Percentiles rank a stretch among this genome's conserved stretches.
These are phyloP conservation scores for Echiichthys vipera DNA, from an alignment of 2,797 vertebrate genomes.

Conservation along the genomic window DNA sequence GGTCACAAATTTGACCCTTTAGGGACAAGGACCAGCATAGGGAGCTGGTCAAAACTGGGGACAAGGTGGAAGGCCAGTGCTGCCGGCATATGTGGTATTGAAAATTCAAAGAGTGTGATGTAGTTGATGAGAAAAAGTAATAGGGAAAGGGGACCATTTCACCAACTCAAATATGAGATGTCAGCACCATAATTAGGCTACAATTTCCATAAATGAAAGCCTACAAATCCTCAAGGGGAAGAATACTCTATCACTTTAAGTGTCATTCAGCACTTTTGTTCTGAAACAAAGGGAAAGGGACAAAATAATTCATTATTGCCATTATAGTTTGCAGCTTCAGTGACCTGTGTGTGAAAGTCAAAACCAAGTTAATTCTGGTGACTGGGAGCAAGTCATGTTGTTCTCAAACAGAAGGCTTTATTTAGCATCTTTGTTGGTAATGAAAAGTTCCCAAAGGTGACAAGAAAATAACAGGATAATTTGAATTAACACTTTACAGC, in stretches of 20 bases:
- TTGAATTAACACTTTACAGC: not conserved
- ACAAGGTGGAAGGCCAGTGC: conserved; percentile 22
- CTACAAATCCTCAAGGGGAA: not conserved
- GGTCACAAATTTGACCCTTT: conserved; percentile 52
- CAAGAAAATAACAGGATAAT: not conserved
- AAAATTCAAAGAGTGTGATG: not conserved
- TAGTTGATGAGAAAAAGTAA: not conserved
- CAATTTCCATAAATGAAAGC: not conserved
- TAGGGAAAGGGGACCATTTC: not conserved
- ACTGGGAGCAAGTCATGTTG: not conserved
- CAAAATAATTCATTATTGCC: not conserved
- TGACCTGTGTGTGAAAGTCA: conserved; percentile 13
- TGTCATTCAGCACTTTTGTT: not conserved
- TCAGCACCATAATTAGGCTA: not conserved
- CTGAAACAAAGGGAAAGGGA: not conserved
- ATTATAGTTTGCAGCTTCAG: conserved; percentile 1
- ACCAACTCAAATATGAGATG: not conserved
- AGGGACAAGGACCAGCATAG: conserved; percentile 5
- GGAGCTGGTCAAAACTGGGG: conserved; percentile 26
- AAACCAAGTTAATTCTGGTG: conserved; percentile 7
- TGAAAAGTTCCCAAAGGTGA: not conserved
- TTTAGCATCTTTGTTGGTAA: not conserved
- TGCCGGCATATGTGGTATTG: conserved; percentile 1
- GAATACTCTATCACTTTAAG: not conserved
- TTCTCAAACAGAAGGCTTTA: not conserved